Evolutionary conservation across 2,113 vertebrate genomes (phyloP).

Genomic region (Colaptes auratus): DNA sequence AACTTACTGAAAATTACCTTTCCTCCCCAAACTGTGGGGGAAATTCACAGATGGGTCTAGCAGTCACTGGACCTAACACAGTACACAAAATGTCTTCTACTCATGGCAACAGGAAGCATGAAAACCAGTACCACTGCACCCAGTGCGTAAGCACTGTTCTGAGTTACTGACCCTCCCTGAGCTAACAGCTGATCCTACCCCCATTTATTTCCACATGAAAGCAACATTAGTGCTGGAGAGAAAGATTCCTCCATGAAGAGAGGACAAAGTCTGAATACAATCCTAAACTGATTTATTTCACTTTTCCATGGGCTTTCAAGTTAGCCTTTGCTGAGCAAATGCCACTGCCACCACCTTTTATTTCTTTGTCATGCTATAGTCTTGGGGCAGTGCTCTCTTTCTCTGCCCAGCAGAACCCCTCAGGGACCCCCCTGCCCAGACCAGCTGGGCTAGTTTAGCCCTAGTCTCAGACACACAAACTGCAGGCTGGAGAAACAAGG

Average conservation of each 20-base stretch:
- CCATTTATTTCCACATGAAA: not conserved
- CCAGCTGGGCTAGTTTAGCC: not conserved
- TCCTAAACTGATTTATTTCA: conserved; percentile 13
- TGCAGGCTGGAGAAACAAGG: conserved; percentile 3
- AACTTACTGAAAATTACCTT: not conserved
- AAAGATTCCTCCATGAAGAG: not conserved
- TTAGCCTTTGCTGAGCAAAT: not conserved
- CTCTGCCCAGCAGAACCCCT: not conserved
- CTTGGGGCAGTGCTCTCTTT: not conserved
- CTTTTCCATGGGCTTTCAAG: not conserved
- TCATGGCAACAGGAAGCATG: not conserved
- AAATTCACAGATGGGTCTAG: not conserved
- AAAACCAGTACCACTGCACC: not conserved
- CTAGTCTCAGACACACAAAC: not conserved
- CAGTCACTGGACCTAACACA: not conserved
- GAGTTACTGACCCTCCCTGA: not conserved
- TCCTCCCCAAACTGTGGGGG: not conserved
- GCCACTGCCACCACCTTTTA: not conserved
- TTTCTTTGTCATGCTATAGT: conserved; percentile 12
- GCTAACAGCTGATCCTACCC: not conserved
- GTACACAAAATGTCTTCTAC: not conserved
- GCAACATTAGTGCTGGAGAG: not conserved
- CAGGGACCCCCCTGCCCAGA: not conserved
- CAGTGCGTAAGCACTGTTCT: not conserved
- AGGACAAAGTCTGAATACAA: not conserved